Base-by-base conservation (phyloP, 2,113 vertebrate species). In the Mobula hypostoma region DNA sequence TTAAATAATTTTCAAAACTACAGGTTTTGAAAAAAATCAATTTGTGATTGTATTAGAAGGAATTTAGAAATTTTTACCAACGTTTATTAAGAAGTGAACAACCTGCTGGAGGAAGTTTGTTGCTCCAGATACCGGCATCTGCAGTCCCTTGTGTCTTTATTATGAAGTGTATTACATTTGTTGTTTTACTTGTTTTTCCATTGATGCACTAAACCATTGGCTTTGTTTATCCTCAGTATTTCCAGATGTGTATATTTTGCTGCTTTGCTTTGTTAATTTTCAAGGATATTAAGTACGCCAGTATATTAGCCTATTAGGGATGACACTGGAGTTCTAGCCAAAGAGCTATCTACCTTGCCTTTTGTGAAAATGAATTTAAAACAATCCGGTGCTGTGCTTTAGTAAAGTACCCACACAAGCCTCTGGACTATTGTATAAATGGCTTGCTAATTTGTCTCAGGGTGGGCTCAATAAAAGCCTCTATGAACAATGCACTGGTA, bases 341-440 rank as follows among this genome's bases (percentile, higher is more conserved):
- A 83, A 58, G 56, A 9, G 27, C 56, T 21, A 61, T 29, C 83
- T 27, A 83, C 7, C 5, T 85, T 48, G 1, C 48, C 56, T 27
- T 88, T 88, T n/a, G 29, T 88, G 85, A 27, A 61, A 88, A 63
- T 88, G 14, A 61, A n/a, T 63, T 61, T 63, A 88, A 48, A 88
- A 88, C 85, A 88, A 32, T 2, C 85, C 66, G 58, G 4, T n/a
- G 36, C 7, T 63, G 58, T 21, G 21, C 80, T 56, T 82, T 56
- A 12, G 24, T 58, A 61, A 58, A 58, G 27, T 58, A 85, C 12
- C 83, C 11, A 27, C 58, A 9, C 27, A 29, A 87, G 9, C 9
- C 5, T 87, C 11, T 1, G 21, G 56, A 61, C 61, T 61, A 87
- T 29, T 61, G 36, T 7, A 82, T 48, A 82, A 82, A 19, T 79